Evolutionary conservation across 2,797 vertebrate genomes (phyloP), one percentile per base, ranked within the genome.

Genomic region (Enoplosus armatus): DNA sequence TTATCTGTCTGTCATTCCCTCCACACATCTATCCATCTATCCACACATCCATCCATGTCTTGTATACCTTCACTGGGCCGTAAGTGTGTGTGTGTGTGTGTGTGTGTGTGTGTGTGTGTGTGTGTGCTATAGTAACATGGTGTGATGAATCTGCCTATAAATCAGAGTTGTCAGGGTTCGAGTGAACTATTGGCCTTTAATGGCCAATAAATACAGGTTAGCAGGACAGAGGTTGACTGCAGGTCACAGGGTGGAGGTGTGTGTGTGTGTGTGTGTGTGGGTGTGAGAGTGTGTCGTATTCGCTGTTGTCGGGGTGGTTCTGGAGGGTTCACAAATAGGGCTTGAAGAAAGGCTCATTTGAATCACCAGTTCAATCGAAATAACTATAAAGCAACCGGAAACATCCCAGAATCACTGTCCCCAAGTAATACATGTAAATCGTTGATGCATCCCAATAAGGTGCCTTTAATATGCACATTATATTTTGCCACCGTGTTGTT

Each of bases 121-220:
- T 80, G 82, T 83, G 79, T 63, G 77, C 53, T 84, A 72, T 51
- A 77, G 77, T 74, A 83, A 79, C 72, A 72, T 16, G 20, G 43
- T 79, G 74, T 90, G 90, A 90, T 90, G 83, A 90, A 91, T 92
- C 84, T 85, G 77, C 79, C 90, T 81, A 90, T 94, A 92, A 90
- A 93, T 95, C 93, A 94, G 72, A 82, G 64, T 56, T 89, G 87
- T 77, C 84, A 87, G 81, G 56, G 64, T 87, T 84, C 35, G 59
- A 73, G 71, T 94, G 90, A 95, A 92, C 93, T 93, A 84, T 94
- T 93, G 92, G 84, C 87, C 89, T 93, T 90, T 93, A 93, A 94
- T 92, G 85, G 86, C 84, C 91, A 89, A 94, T 95, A 95, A 95
- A 95, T 94, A 93, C 90, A 92, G 86, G 91, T 95, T 94, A 95